Percentiles rank a stretch among this genome's conserved stretches.
These are phyloP conservation scores for Drosophila yakuba DNA, from an alignment of 1,140 invertebrate species.

Conservation along the genomic window DNA sequence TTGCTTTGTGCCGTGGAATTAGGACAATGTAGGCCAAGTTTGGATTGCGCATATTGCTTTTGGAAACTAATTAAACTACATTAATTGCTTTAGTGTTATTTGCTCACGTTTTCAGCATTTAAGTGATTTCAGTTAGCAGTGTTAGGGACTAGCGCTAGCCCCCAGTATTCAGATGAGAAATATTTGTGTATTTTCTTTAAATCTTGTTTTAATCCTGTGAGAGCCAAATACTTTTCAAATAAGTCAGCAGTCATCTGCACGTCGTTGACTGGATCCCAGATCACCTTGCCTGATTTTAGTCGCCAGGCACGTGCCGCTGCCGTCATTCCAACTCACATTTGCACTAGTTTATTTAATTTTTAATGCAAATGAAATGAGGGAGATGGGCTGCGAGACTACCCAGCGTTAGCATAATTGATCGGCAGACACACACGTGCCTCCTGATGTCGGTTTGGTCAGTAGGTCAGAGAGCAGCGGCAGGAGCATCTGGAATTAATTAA, in stretches of 20 bases:
- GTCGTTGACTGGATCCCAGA: slow-evolving; percentile 8
- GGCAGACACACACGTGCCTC: slow-evolving; percentile 11
- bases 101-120: slow-evolving; percentile 2
- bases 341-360: slow-evolving; percentile 49
- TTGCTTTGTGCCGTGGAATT: slow-evolving; percentile 26
- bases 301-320: slow-evolving; percentile 40
- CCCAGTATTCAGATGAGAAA: not conserved
- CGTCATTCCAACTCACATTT: slow-evolving; percentile 21
- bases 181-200: too few relatives aligned
- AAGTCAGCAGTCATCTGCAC: slow-evolving; percentile 12
- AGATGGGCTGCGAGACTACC: slow-evolving; percentile 16
- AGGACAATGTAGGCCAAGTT: slow-evolving; percentile 15
- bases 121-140: too few relatives aligned
- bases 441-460: slow-evolving; percentile 14
- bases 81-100: slow-evolving; percentile 12
- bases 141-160: too few relatives aligned
- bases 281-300: slow-evolving; percentile 34
- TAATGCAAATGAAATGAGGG: slow-evolving; percentile 55
- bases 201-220: too few relatives aligned
- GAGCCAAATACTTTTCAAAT: not conserved
- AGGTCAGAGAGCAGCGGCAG: slow-evolving; percentile 27
- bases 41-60: slow-evolving; percentile 3
- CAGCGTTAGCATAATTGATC: slow-evolving; percentile 72
- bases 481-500: slow-evolving; percentile 64
- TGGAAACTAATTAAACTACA: slow-evolving; percentile 20